These are phyloP conservation scores for Chaenocephalus aceratus DNA, from an alignment of 2,113 vertebrate species.

Conservation along the genomic window DNA sequence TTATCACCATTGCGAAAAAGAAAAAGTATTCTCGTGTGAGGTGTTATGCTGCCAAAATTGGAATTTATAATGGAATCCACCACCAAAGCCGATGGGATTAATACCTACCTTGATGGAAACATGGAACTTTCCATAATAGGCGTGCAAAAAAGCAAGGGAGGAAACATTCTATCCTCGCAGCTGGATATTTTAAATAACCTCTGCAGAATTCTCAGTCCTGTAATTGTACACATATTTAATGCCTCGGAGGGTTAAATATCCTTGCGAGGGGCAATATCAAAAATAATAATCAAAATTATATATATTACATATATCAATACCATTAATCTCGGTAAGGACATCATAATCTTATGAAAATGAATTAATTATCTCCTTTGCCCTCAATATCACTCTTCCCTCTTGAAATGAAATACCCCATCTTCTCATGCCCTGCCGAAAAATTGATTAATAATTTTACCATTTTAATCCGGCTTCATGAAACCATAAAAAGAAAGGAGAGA, in stretches of 20 bases:
- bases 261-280: not conserved
- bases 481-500: slow-evolving; percentile 62
- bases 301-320: slow-evolving; percentile 19
- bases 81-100: slow-evolving; percentile 37
- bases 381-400: slow-evolving; percentile 16
- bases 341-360: not conserved
- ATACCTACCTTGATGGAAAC: slow-evolving; percentile 37
- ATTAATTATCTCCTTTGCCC: slow-evolving; percentile 12
- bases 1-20: slow-evolving; percentile 35
- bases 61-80: slow-evolving; percentile 45
- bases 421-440: slow-evolving; percentile 34
- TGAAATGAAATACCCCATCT: slow-evolving; percentile 55
- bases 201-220: slow-evolving; percentile 3
- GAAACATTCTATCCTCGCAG: not conserved
- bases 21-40: slow-evolving; percentile 20
- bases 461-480: slow-evolving; percentile 72
- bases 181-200: slow-evolving; percentile 22
- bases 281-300: slow-evolving; percentile 1
- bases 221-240: slow-evolving; percentile 5
- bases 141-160: slow-evolving; percentile 10
- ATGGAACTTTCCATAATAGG: slow-evolving; percentile 17
- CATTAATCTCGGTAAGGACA: slow-evolving; percentile 9
- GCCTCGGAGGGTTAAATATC: not conserved
- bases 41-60: slow-evolving; percentile 23
- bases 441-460: slow-evolving; percentile 66